phyloP scores from a whole-genome alignment of 1,140 invertebrate genomes.

The Hermetia illucens region DNA sequence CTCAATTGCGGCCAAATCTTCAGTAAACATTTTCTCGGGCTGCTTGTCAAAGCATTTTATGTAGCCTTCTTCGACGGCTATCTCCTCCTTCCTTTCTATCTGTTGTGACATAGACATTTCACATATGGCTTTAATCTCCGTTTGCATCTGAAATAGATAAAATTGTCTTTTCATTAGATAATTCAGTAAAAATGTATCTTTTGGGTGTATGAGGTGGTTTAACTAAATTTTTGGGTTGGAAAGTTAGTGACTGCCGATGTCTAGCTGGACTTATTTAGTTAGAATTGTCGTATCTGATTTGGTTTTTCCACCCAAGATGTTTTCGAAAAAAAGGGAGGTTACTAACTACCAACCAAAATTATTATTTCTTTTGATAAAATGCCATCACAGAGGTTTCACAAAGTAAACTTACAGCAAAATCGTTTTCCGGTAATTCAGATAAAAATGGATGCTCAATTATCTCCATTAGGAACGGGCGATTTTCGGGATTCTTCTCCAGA shows the following conservation, averaged over 20 bases:
- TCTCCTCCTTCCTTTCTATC: conserved; percentile 21
- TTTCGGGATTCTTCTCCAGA: conserved; percentile 79
- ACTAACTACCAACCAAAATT: no score
- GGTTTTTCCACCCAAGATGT: no score
- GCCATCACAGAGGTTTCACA: background rate
- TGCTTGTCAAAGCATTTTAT: conserved; percentile 31
- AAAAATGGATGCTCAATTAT: conserved; percentile 76
- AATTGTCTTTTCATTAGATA: no score
- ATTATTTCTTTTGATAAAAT: no score
- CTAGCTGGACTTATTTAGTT: no score
- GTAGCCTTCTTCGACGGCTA: conserved; percentile 25
- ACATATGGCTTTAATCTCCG: conserved; percentile 20
- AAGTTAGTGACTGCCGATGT: no score
- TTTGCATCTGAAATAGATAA: conserved; percentile 18
- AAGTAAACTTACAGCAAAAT: conserved; percentile 45
- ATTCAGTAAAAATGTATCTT: no score
- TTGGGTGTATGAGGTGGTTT: no score
- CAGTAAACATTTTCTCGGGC: conserved; percentile 58
- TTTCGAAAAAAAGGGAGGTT: no score
- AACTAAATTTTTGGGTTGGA: no score
- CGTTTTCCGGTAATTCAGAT: conserved; percentile 52
- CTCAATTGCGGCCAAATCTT: conserved; percentile 75
- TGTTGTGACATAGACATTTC: conserved; percentile 19
- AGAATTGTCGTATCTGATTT: no score
- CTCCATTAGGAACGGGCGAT: conserved; percentile 72